phyloP scores from a whole-genome alignment of 1,140 invertebrate genomes.

The Drosophila simulans region DNA sequence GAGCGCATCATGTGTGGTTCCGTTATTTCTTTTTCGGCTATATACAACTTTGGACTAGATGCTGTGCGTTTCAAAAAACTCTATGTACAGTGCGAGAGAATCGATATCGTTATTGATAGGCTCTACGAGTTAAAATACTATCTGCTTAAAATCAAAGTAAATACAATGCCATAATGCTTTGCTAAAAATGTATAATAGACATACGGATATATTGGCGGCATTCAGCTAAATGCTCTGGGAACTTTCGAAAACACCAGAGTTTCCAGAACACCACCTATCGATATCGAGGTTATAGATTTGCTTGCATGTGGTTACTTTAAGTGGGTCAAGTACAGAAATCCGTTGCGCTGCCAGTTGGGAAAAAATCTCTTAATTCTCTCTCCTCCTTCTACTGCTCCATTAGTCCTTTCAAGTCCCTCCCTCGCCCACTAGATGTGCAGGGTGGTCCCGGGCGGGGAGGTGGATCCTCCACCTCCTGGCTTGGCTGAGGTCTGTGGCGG shows the following conservation, averaged over 20 bases:
- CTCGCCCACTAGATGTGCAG: conserved; percentile 54
- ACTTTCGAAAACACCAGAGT: background rate
- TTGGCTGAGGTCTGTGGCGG: conserved; percentile 55
- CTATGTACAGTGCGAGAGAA: conserved; percentile 54
- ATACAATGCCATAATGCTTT: conserved; percentile 66
- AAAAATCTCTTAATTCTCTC: conserved; percentile 62
- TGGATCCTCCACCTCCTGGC: conserved; percentile 19
- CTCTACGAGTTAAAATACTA: conserved; percentile 64
- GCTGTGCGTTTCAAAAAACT: conserved; percentile 35
- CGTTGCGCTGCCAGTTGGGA: conserved; percentile 29
- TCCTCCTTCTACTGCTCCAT: conserved; percentile 11
- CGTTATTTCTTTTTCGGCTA: conserved; percentile 25
- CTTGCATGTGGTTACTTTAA: background rate
- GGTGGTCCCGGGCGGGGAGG: conserved; percentile 34
- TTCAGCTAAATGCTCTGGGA: background rate
- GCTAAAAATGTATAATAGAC: conserved; percentile 11
- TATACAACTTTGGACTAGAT: conserved; percentile 76
- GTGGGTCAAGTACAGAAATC: conserved; percentile 41
- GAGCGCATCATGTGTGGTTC: conserved; percentile 14
- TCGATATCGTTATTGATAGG: conserved; percentile 2
- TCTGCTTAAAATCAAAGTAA: conserved; percentile 64
- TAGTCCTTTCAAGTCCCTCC: background rate
- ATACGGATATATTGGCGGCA: conserved; percentile 11
- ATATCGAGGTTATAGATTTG: conserved; percentile 6
- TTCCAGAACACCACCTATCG: background rate